Evolutionary conservation across 1,140 invertebrate species (phyloP).

Genomic region (Ptiloglossa arizonensis): DNA sequence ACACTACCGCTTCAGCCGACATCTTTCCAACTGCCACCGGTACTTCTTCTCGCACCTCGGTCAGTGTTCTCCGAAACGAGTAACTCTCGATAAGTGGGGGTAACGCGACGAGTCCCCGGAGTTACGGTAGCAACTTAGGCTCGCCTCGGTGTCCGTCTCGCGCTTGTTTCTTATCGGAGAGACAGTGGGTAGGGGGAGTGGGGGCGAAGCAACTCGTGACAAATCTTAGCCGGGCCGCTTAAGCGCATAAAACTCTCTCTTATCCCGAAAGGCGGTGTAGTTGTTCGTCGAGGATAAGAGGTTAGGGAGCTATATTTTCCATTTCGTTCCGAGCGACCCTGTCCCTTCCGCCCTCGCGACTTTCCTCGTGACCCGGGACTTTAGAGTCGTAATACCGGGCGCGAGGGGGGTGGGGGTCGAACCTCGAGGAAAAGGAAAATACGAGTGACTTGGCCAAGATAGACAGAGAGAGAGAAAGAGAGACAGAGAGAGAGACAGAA

Average conservation of each 20-base stretch:
- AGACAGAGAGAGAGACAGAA: constrained; percentile 8
- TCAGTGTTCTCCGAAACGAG: no score
- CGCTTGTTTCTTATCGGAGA: constrained; percentile 62
- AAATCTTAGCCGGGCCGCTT: constrained; percentile 72
- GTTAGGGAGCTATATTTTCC: constrained; percentile 64
- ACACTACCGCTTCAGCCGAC: no score
- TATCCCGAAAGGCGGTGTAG: constrained; percentile 58
- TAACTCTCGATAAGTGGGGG: no score
- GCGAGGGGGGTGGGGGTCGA: no score
- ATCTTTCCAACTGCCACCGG: no score
- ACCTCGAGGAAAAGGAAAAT: not conserved
- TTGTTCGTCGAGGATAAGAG: constrained; percentile 42
- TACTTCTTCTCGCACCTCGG: no score
- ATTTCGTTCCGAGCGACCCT: constrained; percentile 47
- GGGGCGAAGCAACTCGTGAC: constrained; percentile 69
- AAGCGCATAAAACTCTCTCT: constrained; percentile 73
- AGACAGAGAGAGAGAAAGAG: not conserved
- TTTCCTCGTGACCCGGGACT: constrained; percentile 49
- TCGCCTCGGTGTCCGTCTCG: constrained; percentile 9
- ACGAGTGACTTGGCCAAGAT: not conserved
- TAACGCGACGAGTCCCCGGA: constrained; percentile 42
- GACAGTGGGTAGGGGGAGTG: constrained; percentile 41
- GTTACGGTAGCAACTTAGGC: constrained; percentile 31
- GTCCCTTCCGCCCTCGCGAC: constrained; percentile 27
- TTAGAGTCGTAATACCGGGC: constrained; percentile 53